Evolutionary conservation across 2,113 vertebrate genomes (phyloP).

Genomic region (Atherinomorus stipes): DNA sequence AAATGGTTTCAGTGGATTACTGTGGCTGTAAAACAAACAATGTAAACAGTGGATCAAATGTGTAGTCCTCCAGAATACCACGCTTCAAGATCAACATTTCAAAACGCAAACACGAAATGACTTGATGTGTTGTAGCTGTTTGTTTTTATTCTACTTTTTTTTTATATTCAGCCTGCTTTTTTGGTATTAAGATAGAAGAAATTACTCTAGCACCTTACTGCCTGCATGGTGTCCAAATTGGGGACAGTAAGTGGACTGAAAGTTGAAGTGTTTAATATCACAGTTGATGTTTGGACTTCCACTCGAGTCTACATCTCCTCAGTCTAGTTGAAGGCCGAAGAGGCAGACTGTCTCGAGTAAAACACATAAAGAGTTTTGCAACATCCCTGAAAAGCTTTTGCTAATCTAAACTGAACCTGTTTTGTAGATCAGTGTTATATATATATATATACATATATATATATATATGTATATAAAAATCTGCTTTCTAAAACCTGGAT

Average conservation of each 20-base stretch:
- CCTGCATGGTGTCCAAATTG: background rate
- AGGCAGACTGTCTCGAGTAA: background rate
- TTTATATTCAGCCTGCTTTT: background rate
- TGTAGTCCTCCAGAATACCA: background rate
- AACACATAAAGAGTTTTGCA: constrained; percentile 6
- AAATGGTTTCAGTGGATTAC: background rate
- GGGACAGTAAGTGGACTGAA: background rate
- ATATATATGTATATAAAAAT: too few species aligned
- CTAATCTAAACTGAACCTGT: constrained; percentile 2
- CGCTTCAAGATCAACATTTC: background rate
- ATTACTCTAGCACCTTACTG: constrained; percentile 52
- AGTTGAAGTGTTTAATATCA: constrained; percentile 19
- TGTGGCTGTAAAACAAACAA: background rate
- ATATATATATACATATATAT: too few species aligned
- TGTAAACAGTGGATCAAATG: background rate
- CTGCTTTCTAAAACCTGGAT: constrained; percentile 15
- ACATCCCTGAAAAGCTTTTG: background rate
- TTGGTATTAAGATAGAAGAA: background rate
- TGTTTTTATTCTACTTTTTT: too few species aligned
- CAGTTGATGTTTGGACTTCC: background rate
- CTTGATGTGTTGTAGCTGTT: background rate
- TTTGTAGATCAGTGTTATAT: constrained; percentile 50
- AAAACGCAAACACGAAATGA: background rate
- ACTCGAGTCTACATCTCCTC: background rate
- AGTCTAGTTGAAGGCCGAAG: background rate